Evolutionary conservation across 2,797 vertebrate genomes (phyloP).

Genomic region (Myripristis murdjan): DNA sequence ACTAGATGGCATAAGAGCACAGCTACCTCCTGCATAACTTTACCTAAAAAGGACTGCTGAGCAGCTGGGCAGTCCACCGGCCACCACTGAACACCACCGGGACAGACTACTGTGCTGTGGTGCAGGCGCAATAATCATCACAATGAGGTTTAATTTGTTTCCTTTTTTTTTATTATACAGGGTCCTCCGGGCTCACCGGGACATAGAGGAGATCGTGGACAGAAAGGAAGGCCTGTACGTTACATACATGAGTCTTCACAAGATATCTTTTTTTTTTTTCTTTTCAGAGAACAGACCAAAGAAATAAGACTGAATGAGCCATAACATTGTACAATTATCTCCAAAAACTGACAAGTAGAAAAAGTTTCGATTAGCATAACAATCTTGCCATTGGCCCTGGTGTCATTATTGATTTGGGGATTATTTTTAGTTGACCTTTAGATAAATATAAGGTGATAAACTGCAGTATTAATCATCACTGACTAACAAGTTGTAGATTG

Average conservation of each 20-base stretch:
- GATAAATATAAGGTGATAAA: not conserved
- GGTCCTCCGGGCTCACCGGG: conserved; percentile 95
- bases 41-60: conserved; percentile 45
- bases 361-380: not conserved
- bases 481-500: not conserved
- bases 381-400: not conserved
- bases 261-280: too few relatives aligned
- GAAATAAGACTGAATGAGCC: not conserved
- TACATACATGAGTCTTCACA: conserved; percentile 1
- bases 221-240: conserved; percentile 95
- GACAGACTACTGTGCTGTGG: not conserved
- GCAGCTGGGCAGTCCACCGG: not conserved
- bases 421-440: not conserved
- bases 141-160: not conserved
- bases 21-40: conserved; percentile 37
- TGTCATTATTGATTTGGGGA: not conserved
- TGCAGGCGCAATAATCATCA: conserved; percentile 2
- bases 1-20: conserved; percentile 83
- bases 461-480: not conserved
- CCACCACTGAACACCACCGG: not conserved
- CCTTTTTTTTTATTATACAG: conserved; percentile 73
- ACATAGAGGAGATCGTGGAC: conserved; percentile 90
- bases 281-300: not conserved
- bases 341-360: not conserved
- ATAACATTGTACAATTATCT: not conserved